Evolutionary conservation across 2,888 invertebrate genomes (phyloP).

Genomic region (Cosmia trapezina): DNA sequence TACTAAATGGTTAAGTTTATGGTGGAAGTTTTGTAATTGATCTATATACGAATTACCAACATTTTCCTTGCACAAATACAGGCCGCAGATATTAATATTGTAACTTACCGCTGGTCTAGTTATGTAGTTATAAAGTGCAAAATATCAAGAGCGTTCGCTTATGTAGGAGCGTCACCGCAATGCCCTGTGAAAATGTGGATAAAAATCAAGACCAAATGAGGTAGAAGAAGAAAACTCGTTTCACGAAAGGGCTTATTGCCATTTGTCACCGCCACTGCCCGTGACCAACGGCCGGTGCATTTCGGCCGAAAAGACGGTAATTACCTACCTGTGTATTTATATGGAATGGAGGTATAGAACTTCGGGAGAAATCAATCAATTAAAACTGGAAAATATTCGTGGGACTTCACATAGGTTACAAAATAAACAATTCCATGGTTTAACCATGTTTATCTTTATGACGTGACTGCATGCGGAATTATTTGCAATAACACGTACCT

Average conservation of each 20-base stretch:
- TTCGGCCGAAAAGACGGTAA: neutral
- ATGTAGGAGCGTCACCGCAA: too few relatives aligned
- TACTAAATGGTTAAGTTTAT: too few relatives aligned
- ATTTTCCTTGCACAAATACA: too few relatives aligned
- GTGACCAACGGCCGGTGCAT: neutral
- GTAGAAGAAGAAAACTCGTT: neutral
- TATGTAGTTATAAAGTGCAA: too few relatives aligned
- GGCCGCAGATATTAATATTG: too few relatives aligned
- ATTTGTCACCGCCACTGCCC: neutral
- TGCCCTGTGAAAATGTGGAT: too few relatives aligned
- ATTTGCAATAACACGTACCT: slow-evolving; percentile 30
- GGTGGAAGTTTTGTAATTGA: too few relatives aligned
- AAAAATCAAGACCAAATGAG: neutral
- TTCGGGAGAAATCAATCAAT: neutral
- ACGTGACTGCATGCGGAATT: slow-evolving; percentile 25
- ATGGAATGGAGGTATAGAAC: neutral
- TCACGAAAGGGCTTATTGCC: neutral
- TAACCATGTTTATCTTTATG: slow-evolving; percentile 18
- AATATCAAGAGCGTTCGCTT: too few relatives aligned
- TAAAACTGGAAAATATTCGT: neutral
- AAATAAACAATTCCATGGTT: slow-evolving; percentile 10
- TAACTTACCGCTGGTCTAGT: too few relatives aligned
- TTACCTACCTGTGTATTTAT: neutral
- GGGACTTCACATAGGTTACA: slow-evolving; percentile 6
- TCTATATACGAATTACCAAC: too few relatives aligned